Conservation (phyloP, 2,113 vertebrate genomes). For the Xenus cinereus region DNA sequence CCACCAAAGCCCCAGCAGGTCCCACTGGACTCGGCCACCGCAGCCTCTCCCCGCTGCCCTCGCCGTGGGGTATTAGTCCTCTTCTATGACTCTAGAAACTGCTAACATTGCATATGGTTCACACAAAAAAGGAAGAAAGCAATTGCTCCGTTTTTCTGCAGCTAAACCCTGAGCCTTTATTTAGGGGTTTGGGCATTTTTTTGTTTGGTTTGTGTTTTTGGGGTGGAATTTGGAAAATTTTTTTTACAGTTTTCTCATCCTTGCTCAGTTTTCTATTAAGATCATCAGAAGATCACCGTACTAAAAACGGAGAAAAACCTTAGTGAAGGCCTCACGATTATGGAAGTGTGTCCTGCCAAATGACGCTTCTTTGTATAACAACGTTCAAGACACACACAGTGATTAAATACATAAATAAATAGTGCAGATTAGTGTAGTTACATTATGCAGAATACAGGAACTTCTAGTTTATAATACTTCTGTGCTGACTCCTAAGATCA, state of each 20-base stretch:
- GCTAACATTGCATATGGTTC: background rate
- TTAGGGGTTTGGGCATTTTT: background rate
- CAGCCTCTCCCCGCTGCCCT: background rate
- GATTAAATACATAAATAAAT: conserved; percentile 16
- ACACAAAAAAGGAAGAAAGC: background rate
- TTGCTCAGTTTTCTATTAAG: background rate
- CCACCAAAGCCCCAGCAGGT: background rate
- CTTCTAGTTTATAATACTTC: background rate
- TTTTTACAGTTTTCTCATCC: background rate
- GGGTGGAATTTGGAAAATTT: background rate
- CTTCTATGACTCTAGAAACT: background rate
- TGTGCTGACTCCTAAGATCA: background rate
- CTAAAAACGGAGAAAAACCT: background rate
- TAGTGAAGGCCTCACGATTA: background rate
- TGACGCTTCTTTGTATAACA: background rate
- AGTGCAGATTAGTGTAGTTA: background rate
- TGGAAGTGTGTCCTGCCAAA: background rate
- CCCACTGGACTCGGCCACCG: background rate
- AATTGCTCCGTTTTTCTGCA: background rate
- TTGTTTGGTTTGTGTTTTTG: background rate
- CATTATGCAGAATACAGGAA: background rate
- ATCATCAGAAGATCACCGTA: background rate
- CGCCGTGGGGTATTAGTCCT: background rate
- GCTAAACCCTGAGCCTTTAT: background rate
- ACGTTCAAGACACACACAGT: background rate